Evolutionary conservation across 2,113 vertebrate genomes (phyloP), one percentile per base, ranked within the genome.

Genomic region (Psilopsiagon aurifrons): DNA sequence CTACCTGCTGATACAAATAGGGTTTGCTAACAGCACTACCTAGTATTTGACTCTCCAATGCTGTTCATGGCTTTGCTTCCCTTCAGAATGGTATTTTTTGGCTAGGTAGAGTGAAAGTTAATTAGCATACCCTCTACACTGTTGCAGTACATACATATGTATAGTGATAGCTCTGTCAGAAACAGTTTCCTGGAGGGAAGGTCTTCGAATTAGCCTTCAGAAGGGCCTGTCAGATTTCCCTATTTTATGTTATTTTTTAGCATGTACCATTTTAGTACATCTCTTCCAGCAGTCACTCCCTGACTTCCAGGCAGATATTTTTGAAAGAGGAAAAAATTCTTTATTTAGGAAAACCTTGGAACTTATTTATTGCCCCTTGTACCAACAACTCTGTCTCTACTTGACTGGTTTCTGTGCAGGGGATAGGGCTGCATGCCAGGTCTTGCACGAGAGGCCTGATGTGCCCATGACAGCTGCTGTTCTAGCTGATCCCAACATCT

Each of bases 141-240:
- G 68, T 78, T 88, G 64, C 57, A 46, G 35, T 15, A 4, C 60
- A 23, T 12, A 10, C 41, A 16, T 71, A 22, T 55, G 47, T 23
- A 29, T 27, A 43, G 29, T 7, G 63, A 29, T 62, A 54, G 77
- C 54, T 82, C 77, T 95, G 93, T 73, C 86, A 91, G 68, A 62
- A 77, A 4, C 49, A 39, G 39, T 27, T 28, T 90, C 85, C 85
- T 90, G 3, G n/a, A 88, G 91, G 82, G 80, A 88, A 96, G 87
- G 91, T 88, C 87, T 96, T 70, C 92, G 88, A 68, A 94, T 86
- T 18, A 90, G 63, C 95, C 80, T 93, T 92, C 81, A 83, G 87
- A 81, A 64, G 25, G 22, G 67, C 74, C 79, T 96, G 91, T 73
- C 92, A 92, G 33, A 55, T 75, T 43, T 9, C 20, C 13, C 29